Base-by-base conservation (phyloP, 2,113 vertebrate genomes). In the Melanocharis versteri region DNA sequence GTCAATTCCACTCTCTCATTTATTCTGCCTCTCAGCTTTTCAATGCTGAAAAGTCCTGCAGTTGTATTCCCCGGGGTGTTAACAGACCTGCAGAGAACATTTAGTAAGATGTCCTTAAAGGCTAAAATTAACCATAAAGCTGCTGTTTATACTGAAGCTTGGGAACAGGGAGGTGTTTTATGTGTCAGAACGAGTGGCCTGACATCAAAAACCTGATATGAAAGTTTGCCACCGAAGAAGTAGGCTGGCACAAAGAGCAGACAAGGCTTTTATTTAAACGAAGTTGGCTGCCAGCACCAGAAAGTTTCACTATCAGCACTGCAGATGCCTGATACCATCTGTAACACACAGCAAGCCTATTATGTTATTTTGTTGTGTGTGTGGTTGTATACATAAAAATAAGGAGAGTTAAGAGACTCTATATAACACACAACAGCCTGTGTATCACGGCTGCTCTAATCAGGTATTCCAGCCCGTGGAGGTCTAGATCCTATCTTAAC, bases 291-390 rank as follows among this genome's bases (percentile, higher is more conserved):
- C 60, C 88, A 83, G 91, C 79, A 86, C 39, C 85, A 87, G 80
- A 80, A 83, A 70, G 89, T 93, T 95, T 96, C 28, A 9, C 90
- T 95, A 95, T 97, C 96, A 94, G 92, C 88, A 28, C 88, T 90
- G 90, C 95, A 94, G 82, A 76, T 3, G 31, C 69, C 86, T 48
- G 94, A 96, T 93, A 97, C 57, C 54, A 97, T 95, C 96, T 94
- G 71, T 48, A 90, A 93, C 86, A 92, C 80, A 66, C 51, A 90
- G 91, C 83, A 44, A 84, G 69, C 47, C 93, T 21, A 75, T 95
- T 93, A 93, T 89, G 83, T 75, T 89, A 57, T 73, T 94, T 87
- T 73, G 89, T 73, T 94, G 72, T 86, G 91, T 75, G 93, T 81
- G 83, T 93, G 85, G 78, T 64, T 96, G 94, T 75, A 83, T 86